A percentile compares a stretch with the other conserved stretches of the same genome.
Evolutionary conservation across 2,113 vertebrate species (phyloP).

Genomic region (Nibea coibor): DNA sequence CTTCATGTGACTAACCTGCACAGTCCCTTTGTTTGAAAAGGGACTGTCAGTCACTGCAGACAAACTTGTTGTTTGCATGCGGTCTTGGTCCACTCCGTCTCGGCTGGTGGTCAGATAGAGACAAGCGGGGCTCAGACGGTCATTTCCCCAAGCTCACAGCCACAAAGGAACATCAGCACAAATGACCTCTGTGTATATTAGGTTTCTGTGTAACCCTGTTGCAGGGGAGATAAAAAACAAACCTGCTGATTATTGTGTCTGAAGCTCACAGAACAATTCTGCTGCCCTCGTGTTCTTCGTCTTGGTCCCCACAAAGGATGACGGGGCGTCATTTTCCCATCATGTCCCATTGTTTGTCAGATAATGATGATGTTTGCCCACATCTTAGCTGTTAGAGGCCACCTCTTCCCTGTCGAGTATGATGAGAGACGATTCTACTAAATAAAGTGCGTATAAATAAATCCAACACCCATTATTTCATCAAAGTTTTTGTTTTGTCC

Average conservation of each 20-base stretch:
- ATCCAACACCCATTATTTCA: not conserved
- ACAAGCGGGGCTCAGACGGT: conserved; percentile 40
- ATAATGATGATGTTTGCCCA: not conserved
- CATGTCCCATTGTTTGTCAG: not conserved
- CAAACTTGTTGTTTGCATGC: conserved; percentile 6
- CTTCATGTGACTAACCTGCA: conserved; percentile 8
- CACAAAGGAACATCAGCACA: not conserved
- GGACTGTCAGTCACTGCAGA: not conserved
- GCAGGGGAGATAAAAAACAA: conserved; percentile 12
- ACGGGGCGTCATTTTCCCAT: not conserved
- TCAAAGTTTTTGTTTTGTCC: not conserved
- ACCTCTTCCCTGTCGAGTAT: not conserved
- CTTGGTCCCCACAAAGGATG: not conserved
- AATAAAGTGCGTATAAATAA: not conserved
- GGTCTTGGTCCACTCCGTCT: not conserved
- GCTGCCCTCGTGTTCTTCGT: not conserved
- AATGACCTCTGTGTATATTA: not conserved
- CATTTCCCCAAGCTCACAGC: conserved; percentile 30
- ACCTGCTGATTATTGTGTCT: conserved; percentile 7
- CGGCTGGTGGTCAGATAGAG: conserved; percentile 18
- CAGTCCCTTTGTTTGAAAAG: not conserved
- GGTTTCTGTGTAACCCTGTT: conserved; percentile 23
- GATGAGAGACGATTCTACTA: not conserved
- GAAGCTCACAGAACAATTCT: not conserved
- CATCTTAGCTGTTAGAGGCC: not conserved